A percentile compares a stretch with the other conserved stretches of the same genome.
phyloP scores from a whole-genome alignment of 2,888 invertebrate species.

The Idaea aversata region DNA sequence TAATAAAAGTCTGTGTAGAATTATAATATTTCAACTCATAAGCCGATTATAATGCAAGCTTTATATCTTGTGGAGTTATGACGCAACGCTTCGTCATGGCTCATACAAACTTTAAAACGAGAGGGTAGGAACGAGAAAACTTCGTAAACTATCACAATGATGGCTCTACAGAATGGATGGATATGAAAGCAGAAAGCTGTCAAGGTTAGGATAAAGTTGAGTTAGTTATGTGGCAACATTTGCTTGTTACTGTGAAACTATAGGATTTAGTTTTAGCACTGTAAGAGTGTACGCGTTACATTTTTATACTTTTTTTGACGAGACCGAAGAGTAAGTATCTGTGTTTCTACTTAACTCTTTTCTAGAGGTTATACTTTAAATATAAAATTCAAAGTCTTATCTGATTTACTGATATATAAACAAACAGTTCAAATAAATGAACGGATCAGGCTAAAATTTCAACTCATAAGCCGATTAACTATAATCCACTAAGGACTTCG shows the following conservation, averaged over 20 bases:
- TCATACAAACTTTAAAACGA: constrained; percentile 5
- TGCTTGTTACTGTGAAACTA: constrained; percentile 5
- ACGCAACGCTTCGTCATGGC: background rate
- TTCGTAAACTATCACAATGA: background rate
- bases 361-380: no score
- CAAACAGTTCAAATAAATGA: no score
- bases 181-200: constrained; percentile 5
- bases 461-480: no score
- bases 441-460: no score
- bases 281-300: no score
- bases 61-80: background rate
- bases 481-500: no score
- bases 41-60: background rate
- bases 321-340: no score
- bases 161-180: constrained; percentile 1
- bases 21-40: background rate
- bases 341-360: no score
- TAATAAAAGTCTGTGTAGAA: background rate
- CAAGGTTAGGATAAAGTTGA: constrained; percentile 13
- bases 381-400: no score
- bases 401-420: no score
- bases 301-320: no score
- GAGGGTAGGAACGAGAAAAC: background rate
- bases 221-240: constrained; percentile 9
- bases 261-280: background rate